Conservation (phyloP, 2,888 invertebrate genomes). For the Dasypolia templi region DNA sequence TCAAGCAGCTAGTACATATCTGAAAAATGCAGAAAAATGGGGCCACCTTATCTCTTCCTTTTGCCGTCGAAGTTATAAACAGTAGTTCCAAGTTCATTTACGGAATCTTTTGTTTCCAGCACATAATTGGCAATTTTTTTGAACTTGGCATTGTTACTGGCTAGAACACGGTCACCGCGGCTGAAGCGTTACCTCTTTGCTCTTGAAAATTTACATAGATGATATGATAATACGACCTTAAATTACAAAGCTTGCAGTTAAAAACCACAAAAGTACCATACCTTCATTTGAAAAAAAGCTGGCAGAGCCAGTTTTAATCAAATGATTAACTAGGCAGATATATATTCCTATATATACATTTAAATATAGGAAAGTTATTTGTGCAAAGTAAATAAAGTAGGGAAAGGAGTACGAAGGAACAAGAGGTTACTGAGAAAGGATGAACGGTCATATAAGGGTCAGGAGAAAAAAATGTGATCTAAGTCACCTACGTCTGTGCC, state of each 20-base stretch:
- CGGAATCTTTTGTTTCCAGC: slow-evolving; percentile 44
- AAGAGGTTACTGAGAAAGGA: no score
- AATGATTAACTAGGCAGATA: neutral
- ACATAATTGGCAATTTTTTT: slow-evolving; percentile 50
- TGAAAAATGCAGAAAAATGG: neutral
- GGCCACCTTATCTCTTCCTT: neutral
- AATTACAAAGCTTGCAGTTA: neutral
- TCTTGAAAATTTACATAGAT: slow-evolving; percentile 18
- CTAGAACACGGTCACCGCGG: slow-evolving; percentile 40
- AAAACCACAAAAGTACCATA: slow-evolving; percentile 5
- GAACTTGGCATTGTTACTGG: slow-evolving; percentile 57
- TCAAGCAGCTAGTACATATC: neutral
- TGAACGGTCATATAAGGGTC: no score
- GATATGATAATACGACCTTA: neutral
- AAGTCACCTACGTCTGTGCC: no score
- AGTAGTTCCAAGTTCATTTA: slow-evolving; percentile 22
- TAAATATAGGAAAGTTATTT: no score
- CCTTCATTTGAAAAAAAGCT: neutral
- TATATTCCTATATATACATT: no score
- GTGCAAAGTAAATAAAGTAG: no score
- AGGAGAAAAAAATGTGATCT: no score
- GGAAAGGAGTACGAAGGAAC: no score
- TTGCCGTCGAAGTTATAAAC: neutral
- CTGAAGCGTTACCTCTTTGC: slow-evolving; percentile 20
- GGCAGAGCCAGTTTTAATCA: neutral